A percentile compares a stretch with the other conserved stretches of the same genome.
Conservation (phyloP, 2,888 invertebrate genomes). For the Teinopalpus imperialis region DNA sequence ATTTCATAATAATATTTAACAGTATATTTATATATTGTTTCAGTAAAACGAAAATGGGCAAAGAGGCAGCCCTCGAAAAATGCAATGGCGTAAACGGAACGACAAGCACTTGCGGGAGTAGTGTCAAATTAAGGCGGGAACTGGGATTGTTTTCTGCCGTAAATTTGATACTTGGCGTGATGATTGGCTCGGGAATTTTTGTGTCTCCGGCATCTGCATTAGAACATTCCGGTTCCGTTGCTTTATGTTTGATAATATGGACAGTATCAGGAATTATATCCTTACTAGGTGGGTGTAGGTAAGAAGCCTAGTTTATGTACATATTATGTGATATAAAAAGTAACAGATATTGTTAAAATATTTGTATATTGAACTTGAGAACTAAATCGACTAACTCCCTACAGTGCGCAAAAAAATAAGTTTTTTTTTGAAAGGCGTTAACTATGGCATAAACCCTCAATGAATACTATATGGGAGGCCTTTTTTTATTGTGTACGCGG, state of each 20-base stretch:
- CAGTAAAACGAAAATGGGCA: constrained; percentile 49
- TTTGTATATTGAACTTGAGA: neutral
- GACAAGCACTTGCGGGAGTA: constrained; percentile 46
- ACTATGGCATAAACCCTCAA: too few relatives aligned
- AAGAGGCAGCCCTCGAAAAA: constrained; percentile 45
- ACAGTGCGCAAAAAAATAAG: too few relatives aligned
- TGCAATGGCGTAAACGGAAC: constrained; percentile 39
- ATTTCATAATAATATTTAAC: too few relatives aligned
- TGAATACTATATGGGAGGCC: too few relatives aligned
- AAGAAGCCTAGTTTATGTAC: constrained; percentile 43
- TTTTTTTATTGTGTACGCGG: too few relatives aligned
- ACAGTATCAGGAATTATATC: constrained; percentile 89
- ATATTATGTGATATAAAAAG: neutral
- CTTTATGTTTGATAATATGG: constrained; percentile 90
- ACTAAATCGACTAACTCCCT: too few relatives aligned
- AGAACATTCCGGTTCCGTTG: constrained; percentile 89
- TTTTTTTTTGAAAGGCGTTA: too few relatives aligned
- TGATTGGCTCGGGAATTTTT: constrained; percentile 96
- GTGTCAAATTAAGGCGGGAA: constrained; percentile 86
- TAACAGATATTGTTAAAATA: neutral
- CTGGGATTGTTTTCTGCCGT: constrained; percentile 91
- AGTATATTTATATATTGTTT: constrained; percentile 38
- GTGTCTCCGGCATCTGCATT: constrained; percentile 91
- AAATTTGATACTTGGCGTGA: constrained; percentile 91
- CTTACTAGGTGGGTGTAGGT: constrained; percentile 85